These are phyloP conservation scores for Drosophila austrosaltans DNA, from an alignment of 2,888 invertebrate genomes.

Conservation along the genomic window DNA sequence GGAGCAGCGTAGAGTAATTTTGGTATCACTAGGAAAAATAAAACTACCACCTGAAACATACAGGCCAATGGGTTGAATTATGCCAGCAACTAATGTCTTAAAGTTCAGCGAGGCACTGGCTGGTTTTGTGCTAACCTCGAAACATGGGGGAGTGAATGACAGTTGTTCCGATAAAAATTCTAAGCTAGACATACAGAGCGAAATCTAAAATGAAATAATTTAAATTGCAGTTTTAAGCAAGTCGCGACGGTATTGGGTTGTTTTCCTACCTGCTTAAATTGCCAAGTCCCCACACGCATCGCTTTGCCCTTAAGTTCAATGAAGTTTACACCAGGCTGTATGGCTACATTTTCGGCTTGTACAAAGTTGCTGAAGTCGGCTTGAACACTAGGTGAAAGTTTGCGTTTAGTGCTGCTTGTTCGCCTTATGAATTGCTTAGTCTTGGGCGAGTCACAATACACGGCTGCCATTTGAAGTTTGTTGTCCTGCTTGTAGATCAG, in stretches of 20 bases:
- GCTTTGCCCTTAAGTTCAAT: conserved; percentile 86
- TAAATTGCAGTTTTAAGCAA: background rate
- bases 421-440: conserved; percentile 86
- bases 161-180: conserved; percentile 89
- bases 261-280: conserved; percentile 86
- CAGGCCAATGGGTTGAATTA: conserved; percentile 90
- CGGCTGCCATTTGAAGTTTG: conserved; percentile 89
- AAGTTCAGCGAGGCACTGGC: conserved; percentile 85
- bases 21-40: conserved; percentile 87
- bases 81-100: conserved; percentile 91
- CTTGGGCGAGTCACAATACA: conserved; percentile 88
- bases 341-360: conserved; percentile 83
- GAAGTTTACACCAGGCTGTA: conserved; percentile 88
- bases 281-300: conserved; percentile 88
- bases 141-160: conserved; percentile 81
- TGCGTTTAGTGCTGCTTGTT: conserved; percentile 89
- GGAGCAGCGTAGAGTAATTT: conserved; percentile 81
- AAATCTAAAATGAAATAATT: conserved; percentile 57
- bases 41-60: conserved; percentile 91
- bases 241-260: too few relatives aligned
- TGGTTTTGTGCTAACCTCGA: conserved; percentile 84
- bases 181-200: conserved; percentile 85
- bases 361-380: conserved; percentile 88
- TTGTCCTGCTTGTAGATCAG: conserved; percentile 93
- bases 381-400: conserved; percentile 87